Base-by-base conservation (phyloP, 2,888 invertebrate genomes). In the Drosophila rellima region DNA sequence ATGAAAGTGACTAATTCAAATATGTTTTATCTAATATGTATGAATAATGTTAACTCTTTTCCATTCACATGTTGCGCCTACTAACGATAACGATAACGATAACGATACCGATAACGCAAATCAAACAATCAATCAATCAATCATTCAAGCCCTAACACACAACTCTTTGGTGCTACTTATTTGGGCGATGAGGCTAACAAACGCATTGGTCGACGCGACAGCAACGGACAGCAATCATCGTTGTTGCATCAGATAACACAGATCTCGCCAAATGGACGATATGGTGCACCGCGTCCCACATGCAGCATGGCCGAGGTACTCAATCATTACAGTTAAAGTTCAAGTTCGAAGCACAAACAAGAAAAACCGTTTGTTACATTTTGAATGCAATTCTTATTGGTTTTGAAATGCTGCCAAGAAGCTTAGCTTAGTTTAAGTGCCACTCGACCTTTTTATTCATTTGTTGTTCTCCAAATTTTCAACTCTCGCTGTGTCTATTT, bases 241-340 rank as follows among this genome's bases (percentile, higher is more conserved):
- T 51, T 82, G 67, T 47, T 80, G 50, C 76, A 89, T 29, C 91
- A 91, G 84, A 89, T 91, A 80, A 90, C 91, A 74, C 92, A 92
- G 83, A 91, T 92, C 78, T 90, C 93, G 72, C 92, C 93, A 52
- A 93, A 93, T 76, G 95, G 95, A 70, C 93, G 95, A 72, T 95
- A 95, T 88, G 95, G 94, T 52, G 95, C 95, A 18, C 93, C 93
- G 40, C 93, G 94, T 80, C 95, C 95, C 71, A 93, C 93, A 57
- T 95, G 95, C 93, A 95, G 95, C 78, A 95, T 95, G 95, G 95
- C 94, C 80, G 94, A 94, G 93, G 95, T 95, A 93, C 78, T 90
- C 70, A 79, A 35, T 33, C 40, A 71, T 18, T 56, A 37, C 29
- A 3, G 8, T 42, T 52, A 62, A 48, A n/a, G 5, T 39, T 54